phyloP scores from a whole-genome alignment of 1,140 invertebrate species.

The Gerris buenoi region DNA sequence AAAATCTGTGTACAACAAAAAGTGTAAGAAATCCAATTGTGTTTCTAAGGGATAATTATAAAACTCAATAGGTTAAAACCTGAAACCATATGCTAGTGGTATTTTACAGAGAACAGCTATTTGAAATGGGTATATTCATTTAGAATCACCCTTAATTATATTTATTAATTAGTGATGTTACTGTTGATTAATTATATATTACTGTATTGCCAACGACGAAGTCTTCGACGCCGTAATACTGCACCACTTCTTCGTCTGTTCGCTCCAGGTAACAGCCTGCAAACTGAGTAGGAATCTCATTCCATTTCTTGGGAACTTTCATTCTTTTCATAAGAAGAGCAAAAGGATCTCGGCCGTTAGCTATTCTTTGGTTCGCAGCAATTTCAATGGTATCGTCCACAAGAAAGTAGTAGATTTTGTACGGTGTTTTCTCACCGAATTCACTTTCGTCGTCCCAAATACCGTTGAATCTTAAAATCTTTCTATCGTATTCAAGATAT shows the following conservation, averaged over 20 bases:
- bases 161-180: too few species aligned
- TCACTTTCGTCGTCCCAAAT: slow-evolving; percentile 54
- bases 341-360: slow-evolving; percentile 57
- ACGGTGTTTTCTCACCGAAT: slow-evolving; percentile 43
- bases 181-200: too few species aligned
- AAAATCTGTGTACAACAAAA: too few species aligned
- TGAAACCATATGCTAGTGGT: too few species aligned
- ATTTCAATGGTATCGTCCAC: slow-evolving; percentile 65
- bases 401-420: slow-evolving; percentile 56
- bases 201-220: slow-evolving; percentile 54
- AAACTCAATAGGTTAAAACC: too few species aligned
- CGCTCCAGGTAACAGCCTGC: slow-evolving; percentile 31
- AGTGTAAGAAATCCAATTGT: too few species aligned
- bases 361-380: slow-evolving; percentile 48
- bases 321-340: slow-evolving; percentile 53
- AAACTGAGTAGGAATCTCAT: slow-evolving; percentile 40
- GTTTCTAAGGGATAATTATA: too few species aligned
- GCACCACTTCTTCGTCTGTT: slow-evolving; percentile 47
- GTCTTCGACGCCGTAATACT: slow-evolving; percentile 61
- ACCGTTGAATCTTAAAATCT: slow-evolving; percentile 45
- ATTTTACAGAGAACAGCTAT: too few species aligned
- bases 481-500: slow-evolving; percentile 8
- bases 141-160: too few species aligned
- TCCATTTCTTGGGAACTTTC: slow-evolving; percentile 64
- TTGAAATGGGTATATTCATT: too few species aligned